Evolutionary conservation across 2,888 invertebrate species (phyloP).

Genomic region (Drosophila longiperda): DNA sequence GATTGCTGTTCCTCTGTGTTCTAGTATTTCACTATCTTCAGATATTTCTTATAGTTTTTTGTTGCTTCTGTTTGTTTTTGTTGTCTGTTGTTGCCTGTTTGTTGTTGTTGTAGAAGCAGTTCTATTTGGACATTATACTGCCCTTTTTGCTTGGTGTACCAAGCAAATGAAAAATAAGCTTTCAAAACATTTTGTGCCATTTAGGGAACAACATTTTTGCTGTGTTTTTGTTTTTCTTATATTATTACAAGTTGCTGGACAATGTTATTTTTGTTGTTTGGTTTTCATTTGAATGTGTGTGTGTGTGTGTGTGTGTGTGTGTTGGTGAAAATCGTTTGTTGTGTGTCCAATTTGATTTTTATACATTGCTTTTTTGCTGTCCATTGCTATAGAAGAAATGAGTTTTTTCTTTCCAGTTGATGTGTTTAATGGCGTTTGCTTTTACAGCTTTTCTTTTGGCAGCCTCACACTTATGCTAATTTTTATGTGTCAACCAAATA

Average conservation of each 20-base stretch:
- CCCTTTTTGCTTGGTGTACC: conserved; percentile 59
- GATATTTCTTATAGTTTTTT: conserved; percentile 54
- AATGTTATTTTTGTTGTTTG: conserved; percentile 53
- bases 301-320: conserved; percentile 43
- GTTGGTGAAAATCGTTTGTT: conserved; percentile 59
- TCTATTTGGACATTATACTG: conserved; percentile 41
- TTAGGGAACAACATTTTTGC: conserved; percentile 78
- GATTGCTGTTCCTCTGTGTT: conserved; percentile 27
- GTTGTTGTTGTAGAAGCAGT: conserved; percentile 8
- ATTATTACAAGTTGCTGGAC: conserved; percentile 75
- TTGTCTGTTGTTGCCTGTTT: conserved; percentile 1
- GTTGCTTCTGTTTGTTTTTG: conserved; percentile 16
- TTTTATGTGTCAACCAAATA: conserved; percentile 61
- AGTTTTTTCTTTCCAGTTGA: conserved; percentile 79
- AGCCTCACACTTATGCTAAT: conserved; percentile 71
- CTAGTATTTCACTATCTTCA: conserved; percentile 61
- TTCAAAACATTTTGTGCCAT: conserved; percentile 80
- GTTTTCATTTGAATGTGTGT: conserved; percentile 3
- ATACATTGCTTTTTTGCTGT: conserved; percentile 47
- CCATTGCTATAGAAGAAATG: conserved; percentile 63
- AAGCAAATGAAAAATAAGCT: conserved; percentile 79
- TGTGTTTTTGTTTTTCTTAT: conserved; percentile 75
- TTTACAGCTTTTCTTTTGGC: conserved; percentile 72
- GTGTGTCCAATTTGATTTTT: conserved; percentile 77
- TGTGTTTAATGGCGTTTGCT: conserved; percentile 81